Evolutionary conservation across 2,797 vertebrate genomes (phyloP), one percentile per base, ranked within the genome.

Genomic region (Zalophus californianus): DNA sequence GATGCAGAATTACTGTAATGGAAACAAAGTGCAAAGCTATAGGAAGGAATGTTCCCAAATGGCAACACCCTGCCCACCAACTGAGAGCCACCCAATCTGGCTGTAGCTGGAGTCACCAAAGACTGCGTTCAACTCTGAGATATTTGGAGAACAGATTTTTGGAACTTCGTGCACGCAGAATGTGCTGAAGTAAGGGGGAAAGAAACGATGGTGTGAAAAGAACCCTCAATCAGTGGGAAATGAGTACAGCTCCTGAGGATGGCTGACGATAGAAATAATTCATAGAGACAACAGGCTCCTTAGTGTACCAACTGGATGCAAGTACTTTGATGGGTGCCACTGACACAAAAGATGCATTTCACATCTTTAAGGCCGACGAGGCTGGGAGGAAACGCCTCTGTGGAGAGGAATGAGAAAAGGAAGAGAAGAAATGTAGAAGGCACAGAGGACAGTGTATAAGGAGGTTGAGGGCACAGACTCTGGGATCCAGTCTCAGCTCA

Each of bases 61-160:
- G 87, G 93, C 56, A 96, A 86, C 60, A 79, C 82, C 85, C 85
- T 91, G 88, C 56, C 94, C 87, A 83, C 94, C 94, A 87, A 56
- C 68, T 0, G 32, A 82, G 72, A 86, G n/a, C 64, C 75, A 21
- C 50, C 52, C 9, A 4, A 11, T 18, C 44, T 2, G 64, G 35
- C 35, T 11, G 14, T n/a, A 41, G n/a, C 29, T 12, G 54, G n/a
- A 85, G 66, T 7, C 29, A 32, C 3, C 5, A n/a, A 23, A 56
- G 85, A 50, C 13, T 1, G 8, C 21, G 27, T 25, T 21, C 0
- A n/a, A 50, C 21, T 16, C 15, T 1, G 38, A 78, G 56, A 41
- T 32, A 3, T 23, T 32, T 11, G 54, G 83, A 38, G 44, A 64
- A 48, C 15, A 23, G 60, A 64, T 58, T 89, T 82, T 52, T 58